Conservation (phyloP, 2,113 vertebrate species). For the Phocoena phocoena region DNA sequence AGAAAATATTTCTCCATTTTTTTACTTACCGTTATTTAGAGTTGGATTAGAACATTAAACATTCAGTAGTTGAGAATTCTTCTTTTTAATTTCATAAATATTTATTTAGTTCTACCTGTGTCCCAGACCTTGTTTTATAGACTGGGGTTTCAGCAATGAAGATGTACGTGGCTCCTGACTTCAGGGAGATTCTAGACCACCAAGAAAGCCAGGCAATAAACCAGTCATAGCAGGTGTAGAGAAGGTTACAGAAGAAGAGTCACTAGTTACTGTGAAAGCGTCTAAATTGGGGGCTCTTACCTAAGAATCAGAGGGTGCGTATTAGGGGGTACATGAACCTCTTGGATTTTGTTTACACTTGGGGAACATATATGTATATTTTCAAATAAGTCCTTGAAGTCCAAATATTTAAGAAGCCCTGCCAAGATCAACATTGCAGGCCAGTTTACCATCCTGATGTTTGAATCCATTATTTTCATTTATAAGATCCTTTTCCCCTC, state of each 20-base stretch:
- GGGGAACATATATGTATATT: not conserved
- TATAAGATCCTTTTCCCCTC: not conserved
- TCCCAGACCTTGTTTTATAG: not conserved
- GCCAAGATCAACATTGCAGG: not conserved
- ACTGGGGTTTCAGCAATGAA: not conserved
- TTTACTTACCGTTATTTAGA: not conserved
- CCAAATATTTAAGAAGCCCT: not conserved
- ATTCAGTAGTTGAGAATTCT: not conserved
- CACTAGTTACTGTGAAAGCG: not conserved
- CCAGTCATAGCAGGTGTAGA: not conserved
- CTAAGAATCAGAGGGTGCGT: not conserved
- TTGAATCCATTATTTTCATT: not conserved
- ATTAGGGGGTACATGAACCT: not conserved
- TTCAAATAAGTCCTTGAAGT: not conserved
- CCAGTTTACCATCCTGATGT: not conserved
- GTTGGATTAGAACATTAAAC: not conserved
- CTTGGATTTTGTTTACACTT: not conserved
- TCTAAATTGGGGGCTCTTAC: not conserved
- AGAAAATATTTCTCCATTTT: not conserved
- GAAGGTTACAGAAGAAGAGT: not conserved
- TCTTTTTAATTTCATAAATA: not conserved
- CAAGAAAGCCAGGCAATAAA: not conserved
- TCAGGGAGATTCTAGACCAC: not conserved
- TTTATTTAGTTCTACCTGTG: not conserved
- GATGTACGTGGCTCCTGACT: not conserved